Evolutionary conservation across 2,797 vertebrate species (phyloP).

Genomic region (Hybognathus amarus): DNA sequence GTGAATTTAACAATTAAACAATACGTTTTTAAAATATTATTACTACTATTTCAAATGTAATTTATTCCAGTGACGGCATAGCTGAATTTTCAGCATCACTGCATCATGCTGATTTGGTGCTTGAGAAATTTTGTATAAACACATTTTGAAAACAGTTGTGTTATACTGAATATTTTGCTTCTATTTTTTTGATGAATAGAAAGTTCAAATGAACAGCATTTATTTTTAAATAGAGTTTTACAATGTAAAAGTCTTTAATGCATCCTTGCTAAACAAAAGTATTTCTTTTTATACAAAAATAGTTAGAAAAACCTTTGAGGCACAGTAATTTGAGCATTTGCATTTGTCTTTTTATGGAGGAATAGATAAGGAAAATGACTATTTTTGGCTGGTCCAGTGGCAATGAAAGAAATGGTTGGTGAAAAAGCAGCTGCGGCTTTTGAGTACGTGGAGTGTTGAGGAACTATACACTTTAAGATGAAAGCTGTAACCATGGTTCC

Average conservation of each 20-base stretch:
- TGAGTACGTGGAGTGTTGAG: neutral
- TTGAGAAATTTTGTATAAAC: neutral
- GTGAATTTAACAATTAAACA: no score
- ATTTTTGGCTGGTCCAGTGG: neutral
- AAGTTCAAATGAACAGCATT: neutral
- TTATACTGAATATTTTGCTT: neutral
- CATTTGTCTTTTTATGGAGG: constrained; percentile 17
- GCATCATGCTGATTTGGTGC: neutral
- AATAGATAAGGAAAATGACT: neutral
- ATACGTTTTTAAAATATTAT: no score
- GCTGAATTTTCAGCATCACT: neutral
- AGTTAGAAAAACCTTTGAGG: neutral
- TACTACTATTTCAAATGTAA: no score
- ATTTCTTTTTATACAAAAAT: neutral
- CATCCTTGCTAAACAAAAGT: neutral
- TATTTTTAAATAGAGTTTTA: neutral
- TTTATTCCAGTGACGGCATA: neutral
- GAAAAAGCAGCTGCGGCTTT: constrained; percentile 27
- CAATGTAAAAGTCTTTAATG: neutral
- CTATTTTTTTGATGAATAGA: neutral
- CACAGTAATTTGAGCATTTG: neutral
- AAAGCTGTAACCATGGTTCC: constrained; percentile 66
- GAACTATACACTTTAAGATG: constrained; percentile 68
- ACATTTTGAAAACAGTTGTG: neutral
- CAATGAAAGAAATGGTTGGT: constrained; percentile 15